Conservation (phyloP, 2,888 invertebrate genomes). For the Cotesia congregata region DNA sequence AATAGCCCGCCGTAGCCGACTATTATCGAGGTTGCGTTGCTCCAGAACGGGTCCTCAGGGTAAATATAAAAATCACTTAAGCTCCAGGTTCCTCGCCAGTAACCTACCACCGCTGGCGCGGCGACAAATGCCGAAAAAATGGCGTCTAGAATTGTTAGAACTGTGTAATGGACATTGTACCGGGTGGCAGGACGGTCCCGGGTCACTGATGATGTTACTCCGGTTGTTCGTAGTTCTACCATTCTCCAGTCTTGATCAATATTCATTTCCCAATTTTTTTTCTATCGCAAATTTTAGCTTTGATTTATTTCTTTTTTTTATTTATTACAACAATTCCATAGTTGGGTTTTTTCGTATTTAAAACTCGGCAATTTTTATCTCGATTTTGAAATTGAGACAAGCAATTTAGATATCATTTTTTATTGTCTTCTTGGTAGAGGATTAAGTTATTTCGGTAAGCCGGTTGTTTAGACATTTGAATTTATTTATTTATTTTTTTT, state of each 20-base stretch:
- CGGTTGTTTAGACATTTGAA: constrained; percentile 1
- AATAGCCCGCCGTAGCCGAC: constrained; percentile 82
- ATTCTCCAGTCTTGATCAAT: constrained; percentile 56
- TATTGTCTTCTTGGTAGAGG: neutral
- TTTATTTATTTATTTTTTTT: neutral
- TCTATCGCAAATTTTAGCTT: constrained; percentile 11
- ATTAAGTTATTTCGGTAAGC: neutral
- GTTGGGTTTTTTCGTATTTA: neutral
- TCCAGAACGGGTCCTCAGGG: constrained; percentile 75
- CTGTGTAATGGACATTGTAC: constrained; percentile 66
- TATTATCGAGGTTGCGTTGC: constrained; percentile 78
- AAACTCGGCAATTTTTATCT: neutral
- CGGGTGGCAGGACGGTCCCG: constrained; percentile 41
- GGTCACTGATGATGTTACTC: constrained; percentile 72
- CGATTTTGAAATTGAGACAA: neutral
- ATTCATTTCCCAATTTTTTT: constrained; percentile 44
- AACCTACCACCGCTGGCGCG: constrained; percentile 85
- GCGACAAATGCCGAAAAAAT: constrained; percentile 81
- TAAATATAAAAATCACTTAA: constrained; percentile 82
- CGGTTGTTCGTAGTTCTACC: constrained; percentile 76
- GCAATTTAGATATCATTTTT: constrained; percentile 1
- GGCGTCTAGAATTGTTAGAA: constrained; percentile 80
- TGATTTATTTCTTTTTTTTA: neutral
- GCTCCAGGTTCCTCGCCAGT: constrained; percentile 90
- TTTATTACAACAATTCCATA: neutral